Conservation (phyloP, 2,888 invertebrate species). For the Pinctada fucata region DNA sequence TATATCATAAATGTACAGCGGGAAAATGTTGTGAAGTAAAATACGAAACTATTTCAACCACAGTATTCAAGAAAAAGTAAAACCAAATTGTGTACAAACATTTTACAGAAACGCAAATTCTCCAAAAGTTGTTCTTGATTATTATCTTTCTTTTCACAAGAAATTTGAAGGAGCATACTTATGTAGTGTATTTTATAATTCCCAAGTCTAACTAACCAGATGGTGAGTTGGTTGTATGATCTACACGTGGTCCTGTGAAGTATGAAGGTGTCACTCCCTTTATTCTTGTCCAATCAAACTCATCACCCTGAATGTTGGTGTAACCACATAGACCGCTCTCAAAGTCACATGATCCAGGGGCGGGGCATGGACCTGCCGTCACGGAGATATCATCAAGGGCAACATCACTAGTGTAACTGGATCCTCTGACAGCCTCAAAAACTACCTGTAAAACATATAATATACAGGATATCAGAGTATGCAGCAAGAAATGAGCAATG, state of each 20-base stretch:
- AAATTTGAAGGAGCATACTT: too few species aligned
- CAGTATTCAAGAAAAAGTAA: too few species aligned
- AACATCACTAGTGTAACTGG: constrained; percentile 61
- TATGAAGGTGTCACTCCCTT: constrained; percentile 53
- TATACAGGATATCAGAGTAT: neutral
- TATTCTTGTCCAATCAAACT: constrained; percentile 67
- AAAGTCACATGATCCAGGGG: constrained; percentile 65
- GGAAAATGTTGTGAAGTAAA: neutral
- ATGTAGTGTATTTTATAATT: too few species aligned
- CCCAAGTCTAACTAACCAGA: constrained; percentile 39
- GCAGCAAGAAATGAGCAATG: too few species aligned
- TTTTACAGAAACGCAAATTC: too few species aligned
- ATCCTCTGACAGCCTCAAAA: constrained; percentile 60
- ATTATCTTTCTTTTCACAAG: too few species aligned
- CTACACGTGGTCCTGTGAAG: constrained; percentile 61
- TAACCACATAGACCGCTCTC: constrained; percentile 66
- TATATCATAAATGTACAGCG: constrained; percentile 3
- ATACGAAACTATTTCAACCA: neutral
- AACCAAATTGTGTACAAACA: too few species aligned
- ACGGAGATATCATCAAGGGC: constrained; percentile 70
- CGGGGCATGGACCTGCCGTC: constrained; percentile 57
- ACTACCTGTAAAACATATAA: constrained; percentile 51
- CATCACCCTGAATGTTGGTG: constrained; percentile 57
- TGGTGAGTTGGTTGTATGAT: constrained; percentile 63
- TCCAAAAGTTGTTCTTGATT: too few species aligned